These are phyloP conservation scores for Clupea harengus DNA, from an alignment of 2,113 vertebrate species.

Conservation along the genomic window DNA sequence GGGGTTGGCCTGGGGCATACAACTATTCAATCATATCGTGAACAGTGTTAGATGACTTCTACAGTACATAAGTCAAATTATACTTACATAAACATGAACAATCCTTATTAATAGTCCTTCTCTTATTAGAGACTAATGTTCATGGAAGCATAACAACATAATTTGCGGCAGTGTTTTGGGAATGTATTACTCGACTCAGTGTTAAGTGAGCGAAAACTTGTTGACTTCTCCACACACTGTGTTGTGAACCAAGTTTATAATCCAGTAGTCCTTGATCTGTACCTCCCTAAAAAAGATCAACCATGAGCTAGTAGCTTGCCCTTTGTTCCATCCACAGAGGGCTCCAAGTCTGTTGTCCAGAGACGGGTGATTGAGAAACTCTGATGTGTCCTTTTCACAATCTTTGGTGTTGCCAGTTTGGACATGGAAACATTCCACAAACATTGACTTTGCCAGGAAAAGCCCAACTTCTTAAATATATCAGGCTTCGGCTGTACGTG, in stretches of 20 bases:
- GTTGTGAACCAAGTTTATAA: background rate
- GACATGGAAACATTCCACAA: background rate
- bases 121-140: background rate
- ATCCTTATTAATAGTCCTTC: background rate
- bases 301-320: background rate
- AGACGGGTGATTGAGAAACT: background rate
- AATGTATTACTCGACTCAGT: background rate
- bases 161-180: background rate
- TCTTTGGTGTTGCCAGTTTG: constrained; percentile 11
- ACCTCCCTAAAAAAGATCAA: background rate
- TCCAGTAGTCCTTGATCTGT: background rate
- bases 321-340: background rate
- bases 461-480: background rate
- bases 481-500: background rate
- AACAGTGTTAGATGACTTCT: too few relatives aligned
- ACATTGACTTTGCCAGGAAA: constrained; percentile 6
- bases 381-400: background rate
- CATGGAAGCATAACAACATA: background rate
- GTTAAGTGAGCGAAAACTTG: background rate
- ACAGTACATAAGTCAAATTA: background rate
- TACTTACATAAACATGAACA: background rate
- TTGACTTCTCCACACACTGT: background rate
- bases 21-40: background rate
- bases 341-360: background rate
- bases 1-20: background rate